phyloP scores from a whole-genome alignment of 1,140 invertebrate species.

The Drosophila carrolli region DNA sequence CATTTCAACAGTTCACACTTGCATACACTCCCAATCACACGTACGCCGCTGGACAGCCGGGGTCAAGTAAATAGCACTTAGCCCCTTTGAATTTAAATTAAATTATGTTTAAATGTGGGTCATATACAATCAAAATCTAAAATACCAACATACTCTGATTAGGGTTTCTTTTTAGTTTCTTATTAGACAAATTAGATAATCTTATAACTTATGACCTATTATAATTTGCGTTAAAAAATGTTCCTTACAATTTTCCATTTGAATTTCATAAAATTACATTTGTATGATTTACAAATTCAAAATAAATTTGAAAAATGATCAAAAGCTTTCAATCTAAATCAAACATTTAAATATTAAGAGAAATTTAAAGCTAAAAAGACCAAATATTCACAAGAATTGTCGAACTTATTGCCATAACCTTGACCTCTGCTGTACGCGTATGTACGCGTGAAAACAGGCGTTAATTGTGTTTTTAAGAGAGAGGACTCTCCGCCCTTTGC shows the following conservation, averaged over 20 bases:
- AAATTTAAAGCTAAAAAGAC: no score
- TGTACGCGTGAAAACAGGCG: constrained; percentile 7
- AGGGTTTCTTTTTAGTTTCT: not conserved
- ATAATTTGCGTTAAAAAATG: no score
- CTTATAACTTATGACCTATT: no score
- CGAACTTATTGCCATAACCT: not conserved
- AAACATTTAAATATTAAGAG: no score
- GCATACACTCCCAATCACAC: constrained; percentile 8
- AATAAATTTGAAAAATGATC: no score
- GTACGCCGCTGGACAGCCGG: constrained; percentile 1
- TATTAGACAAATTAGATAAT: no score
- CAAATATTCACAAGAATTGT: no score
- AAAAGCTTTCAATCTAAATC: no score
- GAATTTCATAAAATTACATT: no score
- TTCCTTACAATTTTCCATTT: no score
- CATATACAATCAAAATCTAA: not conserved
- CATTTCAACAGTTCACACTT: constrained; percentile 12
- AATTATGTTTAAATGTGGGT: no score
- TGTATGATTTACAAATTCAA: no score
- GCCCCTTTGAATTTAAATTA: not conserved
- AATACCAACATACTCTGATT: not conserved
- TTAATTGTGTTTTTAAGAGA: constrained; percentile 2
- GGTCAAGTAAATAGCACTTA: not conserved
- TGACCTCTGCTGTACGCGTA: constrained; percentile 14
- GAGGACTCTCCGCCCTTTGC: constrained; percentile 13